Evolutionary conservation across 2,113 vertebrate genomes (phyloP), one percentile per base, ranked within the genome.

Genomic region (Isichthys henryi): DNA sequence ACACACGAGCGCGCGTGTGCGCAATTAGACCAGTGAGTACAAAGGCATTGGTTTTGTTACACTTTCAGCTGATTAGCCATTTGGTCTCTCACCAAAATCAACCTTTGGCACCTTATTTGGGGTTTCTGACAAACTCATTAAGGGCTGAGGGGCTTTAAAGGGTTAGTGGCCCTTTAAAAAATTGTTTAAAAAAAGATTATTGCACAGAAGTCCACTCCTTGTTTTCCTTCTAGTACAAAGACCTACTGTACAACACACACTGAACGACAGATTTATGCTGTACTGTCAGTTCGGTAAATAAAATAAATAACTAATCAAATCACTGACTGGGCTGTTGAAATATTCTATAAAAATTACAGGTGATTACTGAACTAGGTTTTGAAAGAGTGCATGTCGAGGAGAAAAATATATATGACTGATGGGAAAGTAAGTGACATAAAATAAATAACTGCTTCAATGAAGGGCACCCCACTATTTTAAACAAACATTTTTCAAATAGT

Each of bases 401-500:
- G 6, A 48, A 83, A 83, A 84, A 84, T 45, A n/a, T 45, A 84
- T 45, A 43, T 48, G 39, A 84, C 45, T 80, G 74, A 39, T 80
- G 74, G 74, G 13, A 80, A 19, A 13, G 58, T 58, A 89, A 84
- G 31, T 27, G 31, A 46, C 39, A 84, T 3, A n/a, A 66, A 70
- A 85, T 56, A 85, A 89, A 74, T 87, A 50, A 49, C 39, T 21
- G 50, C 56, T 66, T 74, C 23, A 70, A 74, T 49, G 45, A 77
- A 88, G 62, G 56, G 17, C 43, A 74, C 62, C 87, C n/a, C 21
- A 82, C 23, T 70, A 35, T 45, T 91, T 77, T 82, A 86, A 86
- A 88, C 83, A 83, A 77, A 88, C 27, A 91, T 89, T 50, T 91
- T 91, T 89, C 91, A 90, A 35, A 92, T 84, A 92, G 88, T 74